A percentile compares a stretch with the other conserved stretches of the same genome.
Conservation (phyloP, 2,888 invertebrate genomes). For the Pandemis heparana region DNA sequence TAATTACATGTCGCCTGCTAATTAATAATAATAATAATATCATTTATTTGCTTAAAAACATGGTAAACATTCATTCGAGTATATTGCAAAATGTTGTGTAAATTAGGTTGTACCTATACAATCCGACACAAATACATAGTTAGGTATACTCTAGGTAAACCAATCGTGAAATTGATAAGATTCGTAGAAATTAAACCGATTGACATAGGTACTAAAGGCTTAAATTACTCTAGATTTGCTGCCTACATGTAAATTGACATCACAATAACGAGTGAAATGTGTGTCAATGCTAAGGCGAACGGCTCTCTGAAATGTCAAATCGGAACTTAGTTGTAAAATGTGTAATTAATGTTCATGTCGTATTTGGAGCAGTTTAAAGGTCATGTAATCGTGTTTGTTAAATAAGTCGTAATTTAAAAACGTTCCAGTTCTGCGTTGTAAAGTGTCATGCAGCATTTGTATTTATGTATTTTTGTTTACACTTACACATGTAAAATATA, state of each 20-base stretch:
- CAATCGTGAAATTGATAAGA: neutral
- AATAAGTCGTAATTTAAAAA: constrained; percentile 26
- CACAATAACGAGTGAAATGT: constrained; percentile 31
- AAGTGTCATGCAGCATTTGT: neutral
- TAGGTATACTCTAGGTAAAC: too few relatives aligned
- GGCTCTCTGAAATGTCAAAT: constrained; percentile 36
- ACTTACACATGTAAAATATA: neutral
- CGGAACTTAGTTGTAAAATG: constrained; percentile 33
- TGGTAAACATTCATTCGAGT: too few relatives aligned
- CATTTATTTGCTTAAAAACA: too few relatives aligned
- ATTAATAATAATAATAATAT: too few relatives aligned
- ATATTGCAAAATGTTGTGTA: too few relatives aligned
- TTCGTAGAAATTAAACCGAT: neutral
- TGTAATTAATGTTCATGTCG: constrained; percentile 30
- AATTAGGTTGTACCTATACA: too few relatives aligned
- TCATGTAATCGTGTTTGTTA: constrained; percentile 15
- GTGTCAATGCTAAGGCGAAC: constrained; percentile 40
- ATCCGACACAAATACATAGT: too few relatives aligned
- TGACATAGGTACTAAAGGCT: too few relatives aligned
- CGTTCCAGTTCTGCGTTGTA: constrained; percentile 20
- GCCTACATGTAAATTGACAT: constrained; percentile 34
- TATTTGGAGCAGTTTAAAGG: constrained; percentile 39
- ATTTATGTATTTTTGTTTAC: neutral
- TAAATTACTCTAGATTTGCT: constrained; percentile 22
- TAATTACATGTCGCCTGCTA: too few relatives aligned